Evolutionary conservation across 2,797 vertebrate species (phyloP).

Genomic region (Gallirallus australis): DNA sequence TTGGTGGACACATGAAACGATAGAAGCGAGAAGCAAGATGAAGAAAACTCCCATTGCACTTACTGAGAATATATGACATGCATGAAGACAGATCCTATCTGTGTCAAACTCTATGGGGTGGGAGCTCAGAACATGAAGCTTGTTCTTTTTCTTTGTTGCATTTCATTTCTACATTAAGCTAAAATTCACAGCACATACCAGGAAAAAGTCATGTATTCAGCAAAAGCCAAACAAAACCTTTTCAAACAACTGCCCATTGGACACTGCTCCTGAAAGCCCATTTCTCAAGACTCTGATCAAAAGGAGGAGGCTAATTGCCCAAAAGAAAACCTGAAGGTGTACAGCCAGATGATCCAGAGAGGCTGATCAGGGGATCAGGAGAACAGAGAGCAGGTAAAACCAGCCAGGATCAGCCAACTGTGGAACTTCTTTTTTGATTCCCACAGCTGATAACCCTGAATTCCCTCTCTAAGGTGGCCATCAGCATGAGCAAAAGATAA

Average conservation of each 20-base stretch:
- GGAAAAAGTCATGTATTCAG: background rate
- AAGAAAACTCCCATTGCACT: background rate
- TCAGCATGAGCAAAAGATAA: background rate
- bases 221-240: background rate
- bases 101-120: background rate
- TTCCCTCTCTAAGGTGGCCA: background rate
- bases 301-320: background rate
- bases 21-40: background rate
- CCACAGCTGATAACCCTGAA: background rate
- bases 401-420: background rate
- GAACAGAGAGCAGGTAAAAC: background rate
- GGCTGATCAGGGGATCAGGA: rapidly evolving
- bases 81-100: background rate
- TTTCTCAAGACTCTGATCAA: background rate
- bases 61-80: background rate
- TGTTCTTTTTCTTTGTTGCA: background rate
- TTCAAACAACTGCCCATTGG: background rate
- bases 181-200: background rate
- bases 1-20: background rate
- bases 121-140: background rate
- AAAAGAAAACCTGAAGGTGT: background rate
- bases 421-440: background rate
- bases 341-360: background rate
- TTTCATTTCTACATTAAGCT: background rate
- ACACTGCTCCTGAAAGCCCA: background rate